Evolutionary conservation across 2,888 invertebrate species (phyloP).

Genomic region (Biston stratarius): DNA sequence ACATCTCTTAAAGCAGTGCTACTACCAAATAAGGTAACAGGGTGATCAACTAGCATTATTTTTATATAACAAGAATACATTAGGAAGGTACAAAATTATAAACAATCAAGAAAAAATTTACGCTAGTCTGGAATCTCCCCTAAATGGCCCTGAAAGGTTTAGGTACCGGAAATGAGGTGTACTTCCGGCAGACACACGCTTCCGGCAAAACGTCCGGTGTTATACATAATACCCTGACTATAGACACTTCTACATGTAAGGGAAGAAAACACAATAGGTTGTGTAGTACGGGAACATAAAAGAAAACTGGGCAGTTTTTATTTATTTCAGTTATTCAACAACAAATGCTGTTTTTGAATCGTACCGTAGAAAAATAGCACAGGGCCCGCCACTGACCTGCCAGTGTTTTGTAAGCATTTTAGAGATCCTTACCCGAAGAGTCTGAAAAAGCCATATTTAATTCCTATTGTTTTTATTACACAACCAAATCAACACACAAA

Average conservation of each 20-base stretch:
- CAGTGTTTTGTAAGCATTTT: neutral
- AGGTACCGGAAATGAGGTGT: constrained; percentile 69
- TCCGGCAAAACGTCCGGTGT: constrained; percentile 59
- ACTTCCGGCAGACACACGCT: constrained; percentile 62
- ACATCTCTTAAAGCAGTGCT: no score
- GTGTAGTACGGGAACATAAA: neutral
- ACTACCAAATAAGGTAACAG: no score
- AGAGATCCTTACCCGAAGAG: no score
- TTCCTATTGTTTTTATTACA: no score
- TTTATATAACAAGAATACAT: no score
- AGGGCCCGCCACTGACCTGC: neutral
- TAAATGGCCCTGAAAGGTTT: constrained; percentile 33
- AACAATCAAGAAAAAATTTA: neutral
- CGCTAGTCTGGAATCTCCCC: constrained; percentile 20
- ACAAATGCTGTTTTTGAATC: neutral
- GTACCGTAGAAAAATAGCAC: neutral
- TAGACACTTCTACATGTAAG: neutral
- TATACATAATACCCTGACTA: constrained; percentile 26
- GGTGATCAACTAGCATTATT: no score
- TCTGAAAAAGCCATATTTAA: no score
- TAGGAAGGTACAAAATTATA: no score
- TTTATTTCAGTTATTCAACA: neutral
- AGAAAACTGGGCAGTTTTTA: neutral
- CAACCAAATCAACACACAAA: no score
- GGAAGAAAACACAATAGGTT: neutral